Conservation (phyloP, 2,113 vertebrate species). For the Chitala chitala region DNA sequence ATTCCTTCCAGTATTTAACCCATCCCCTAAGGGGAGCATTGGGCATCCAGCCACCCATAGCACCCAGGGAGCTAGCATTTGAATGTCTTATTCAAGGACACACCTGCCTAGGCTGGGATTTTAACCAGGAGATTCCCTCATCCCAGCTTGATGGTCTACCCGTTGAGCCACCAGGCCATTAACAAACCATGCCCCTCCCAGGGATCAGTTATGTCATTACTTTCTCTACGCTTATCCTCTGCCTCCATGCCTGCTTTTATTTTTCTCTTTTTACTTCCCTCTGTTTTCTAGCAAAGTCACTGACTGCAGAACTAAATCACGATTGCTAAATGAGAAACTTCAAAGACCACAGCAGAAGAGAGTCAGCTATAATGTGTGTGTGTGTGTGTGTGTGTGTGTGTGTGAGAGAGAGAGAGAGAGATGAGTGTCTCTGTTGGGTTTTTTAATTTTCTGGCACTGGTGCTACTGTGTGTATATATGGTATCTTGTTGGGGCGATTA, state of each 20-base stretch:
- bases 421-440: neutral
- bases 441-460: neutral
- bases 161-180: no score
- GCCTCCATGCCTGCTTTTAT: neutral
- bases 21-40: no score
- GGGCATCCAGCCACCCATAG: no score
- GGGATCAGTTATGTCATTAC: slow-evolving; percentile 41
- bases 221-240: slow-evolving; percentile 33
- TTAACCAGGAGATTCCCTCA: no score
- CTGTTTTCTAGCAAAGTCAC: slow-evolving; percentile 20
- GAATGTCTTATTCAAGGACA: no score
- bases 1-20: no score
- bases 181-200: slow-evolving; percentile 11
- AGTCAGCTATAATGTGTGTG: slow-evolving; percentile 34
- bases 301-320: slow-evolving; percentile 30
- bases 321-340: slow-evolving; percentile 42
- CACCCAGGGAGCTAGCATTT: no score
- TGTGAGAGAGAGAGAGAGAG: no score
- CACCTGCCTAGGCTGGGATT: no score
- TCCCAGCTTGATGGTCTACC: no score
- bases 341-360: slow-evolving; percentile 38
- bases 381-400: no score
- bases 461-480: neutral
- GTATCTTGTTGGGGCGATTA: neutral
- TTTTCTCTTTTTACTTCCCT: neutral